phyloP scores from a whole-genome alignment of 2,797 vertebrate genomes.

The Sebastes cheni region DNA sequence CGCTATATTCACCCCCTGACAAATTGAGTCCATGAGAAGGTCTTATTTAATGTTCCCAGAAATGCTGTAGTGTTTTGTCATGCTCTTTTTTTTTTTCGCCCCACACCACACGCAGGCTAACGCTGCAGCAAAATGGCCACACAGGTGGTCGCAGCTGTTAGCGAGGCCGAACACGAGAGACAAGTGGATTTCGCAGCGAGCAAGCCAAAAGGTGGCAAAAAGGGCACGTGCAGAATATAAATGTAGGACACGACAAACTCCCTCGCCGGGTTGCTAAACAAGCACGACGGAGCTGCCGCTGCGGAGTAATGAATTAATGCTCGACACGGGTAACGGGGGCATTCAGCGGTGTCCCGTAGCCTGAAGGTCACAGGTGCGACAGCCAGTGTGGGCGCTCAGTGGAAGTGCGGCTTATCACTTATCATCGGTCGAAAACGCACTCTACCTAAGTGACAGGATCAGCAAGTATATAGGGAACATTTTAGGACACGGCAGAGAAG shows the following conservation, averaged over 20 bases:
- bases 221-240: constrained; percentile 69
- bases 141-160: constrained; percentile 72
- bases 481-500: background rate
- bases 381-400: background rate
- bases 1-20: background rate
- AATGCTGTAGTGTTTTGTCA: constrained; percentile 5
- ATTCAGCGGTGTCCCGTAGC: constrained; percentile 23
- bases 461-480: background rate
- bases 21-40: constrained; percentile 23
- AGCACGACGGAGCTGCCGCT: constrained; percentile 60
- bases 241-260: constrained; percentile 52
- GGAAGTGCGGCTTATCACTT: constrained; percentile 3
- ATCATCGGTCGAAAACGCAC: background rate
- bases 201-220: constrained; percentile 57
- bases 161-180: constrained; percentile 56
- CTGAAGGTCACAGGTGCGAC: constrained; percentile 54
- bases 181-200: constrained; percentile 49
- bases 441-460: background rate
- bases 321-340: constrained; percentile 3
- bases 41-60: constrained; percentile 40
- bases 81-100: too few relatives aligned
- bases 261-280: constrained; percentile 57
- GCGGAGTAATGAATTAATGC: constrained; percentile 54
- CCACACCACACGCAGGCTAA: constrained; percentile 17
- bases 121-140: constrained; percentile 69